phyloP scores from a whole-genome alignment of 2,888 invertebrate species.

The Ceraclea dissimilis region DNA sequence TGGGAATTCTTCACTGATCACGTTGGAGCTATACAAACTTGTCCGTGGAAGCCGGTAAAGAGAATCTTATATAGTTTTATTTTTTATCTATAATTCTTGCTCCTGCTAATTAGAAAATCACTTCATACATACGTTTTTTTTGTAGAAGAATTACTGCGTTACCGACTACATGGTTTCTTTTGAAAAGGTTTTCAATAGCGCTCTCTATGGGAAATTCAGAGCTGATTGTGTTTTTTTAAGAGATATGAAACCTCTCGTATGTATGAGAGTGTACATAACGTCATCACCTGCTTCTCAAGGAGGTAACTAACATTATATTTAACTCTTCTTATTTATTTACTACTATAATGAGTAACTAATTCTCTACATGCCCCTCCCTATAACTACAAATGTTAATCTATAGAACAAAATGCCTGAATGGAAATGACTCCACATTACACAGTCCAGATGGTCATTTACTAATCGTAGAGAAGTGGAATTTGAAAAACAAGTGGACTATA shows the following conservation, averaged over 20 bases:
- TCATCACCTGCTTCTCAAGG: background rate
- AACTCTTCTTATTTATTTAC: too few relatives aligned
- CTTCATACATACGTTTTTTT: background rate
- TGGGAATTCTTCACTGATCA: constrained; percentile 8
- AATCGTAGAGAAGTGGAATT: too few relatives aligned
- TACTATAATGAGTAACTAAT: too few relatives aligned
- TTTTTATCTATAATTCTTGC: too few relatives aligned
- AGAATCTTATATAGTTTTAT: background rate
- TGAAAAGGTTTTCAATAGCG: constrained; percentile 1
- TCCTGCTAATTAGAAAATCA: too few relatives aligned
- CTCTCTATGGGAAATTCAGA: constrained; percentile 18
- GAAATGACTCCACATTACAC: too few relatives aligned
- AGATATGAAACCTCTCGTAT: background rate
- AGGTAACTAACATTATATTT: background rate
- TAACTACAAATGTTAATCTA: too few relatives aligned
- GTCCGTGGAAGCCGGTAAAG: constrained; percentile 11
- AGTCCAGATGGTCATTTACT: too few relatives aligned
- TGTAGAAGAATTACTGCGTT: constrained; percentile 9
- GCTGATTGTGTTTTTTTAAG: background rate
- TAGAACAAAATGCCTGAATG: too few relatives aligned
- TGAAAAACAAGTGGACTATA: too few relatives aligned
- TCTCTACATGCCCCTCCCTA: too few relatives aligned
- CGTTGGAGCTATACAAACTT: constrained; percentile 3
- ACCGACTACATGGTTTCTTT: constrained; percentile 3
- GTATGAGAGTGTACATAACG: background rate